Conservation (phyloP, 2,888 invertebrate species). For the Caenorhabditis sp. region DNA sequence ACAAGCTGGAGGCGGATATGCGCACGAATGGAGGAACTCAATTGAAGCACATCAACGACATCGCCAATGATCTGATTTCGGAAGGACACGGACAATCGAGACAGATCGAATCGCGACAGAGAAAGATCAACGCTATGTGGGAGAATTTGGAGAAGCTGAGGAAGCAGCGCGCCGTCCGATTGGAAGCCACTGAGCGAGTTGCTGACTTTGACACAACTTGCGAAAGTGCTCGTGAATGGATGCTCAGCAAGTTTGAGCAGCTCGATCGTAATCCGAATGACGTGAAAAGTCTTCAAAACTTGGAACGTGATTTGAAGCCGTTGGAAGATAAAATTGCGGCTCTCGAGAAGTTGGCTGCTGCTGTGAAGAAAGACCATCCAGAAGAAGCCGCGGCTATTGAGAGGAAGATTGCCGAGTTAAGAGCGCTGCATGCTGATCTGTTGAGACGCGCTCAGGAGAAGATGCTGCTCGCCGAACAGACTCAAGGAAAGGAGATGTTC, state of each 20-base stretch:
- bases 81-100: constrained; percentile 85
- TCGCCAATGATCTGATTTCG: constrained; percentile 88
- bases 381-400: constrained; percentile 90
- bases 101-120: constrained; percentile 60
- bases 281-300: constrained; percentile 81
- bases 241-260: constrained; percentile 94
- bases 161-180: constrained; percentile 85
- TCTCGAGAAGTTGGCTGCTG: constrained; percentile 89
- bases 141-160: constrained; percentile 66
- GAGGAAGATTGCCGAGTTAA: constrained; percentile 88
- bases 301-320: constrained; percentile 94
- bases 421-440: constrained; percentile 90
- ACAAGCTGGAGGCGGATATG: constrained; percentile 89
- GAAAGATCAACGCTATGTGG: constrained; percentile 87
- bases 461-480: constrained; percentile 89
- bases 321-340: constrained; percentile 90
- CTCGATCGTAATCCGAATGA: constrained; percentile 83
- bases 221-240: constrained; percentile 97
- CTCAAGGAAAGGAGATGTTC: constrained; percentile 93
- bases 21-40: constrained; percentile 88
- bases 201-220: constrained; percentile 95
- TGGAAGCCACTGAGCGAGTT: constrained; percentile 93
- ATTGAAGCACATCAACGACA: constrained; percentile 89
- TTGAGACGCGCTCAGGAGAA: constrained; percentile 87
- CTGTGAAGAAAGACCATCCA: constrained; percentile 88